Evolutionary conservation across 2,888 invertebrate genomes (phyloP).

Genomic region (Tiphia femorata): DNA sequence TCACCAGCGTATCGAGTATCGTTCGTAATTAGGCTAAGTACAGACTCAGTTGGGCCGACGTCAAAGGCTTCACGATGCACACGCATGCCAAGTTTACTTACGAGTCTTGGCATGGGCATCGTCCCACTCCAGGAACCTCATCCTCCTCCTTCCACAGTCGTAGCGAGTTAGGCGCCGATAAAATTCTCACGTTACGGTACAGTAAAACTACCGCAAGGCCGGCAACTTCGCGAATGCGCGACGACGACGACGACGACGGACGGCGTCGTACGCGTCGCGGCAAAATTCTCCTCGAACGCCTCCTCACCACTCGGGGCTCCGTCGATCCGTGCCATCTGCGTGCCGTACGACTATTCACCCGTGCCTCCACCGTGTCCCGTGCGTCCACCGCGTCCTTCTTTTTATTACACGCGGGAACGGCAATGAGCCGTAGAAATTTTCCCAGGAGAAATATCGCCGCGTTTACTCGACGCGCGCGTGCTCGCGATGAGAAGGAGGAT

Average conservation of each 20-base stretch:
- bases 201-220: conserved; percentile 63
- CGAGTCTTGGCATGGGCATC: conserved; percentile 24
- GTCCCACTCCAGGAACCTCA: conserved; percentile 5
- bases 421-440: conserved; percentile 36
- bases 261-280: conserved; percentile 19
- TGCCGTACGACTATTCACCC: conserved; percentile 38
- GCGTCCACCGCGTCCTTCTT: conserved; percentile 8
- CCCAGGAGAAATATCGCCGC: conserved; percentile 20
- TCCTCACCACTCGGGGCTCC: conserved; percentile 6
- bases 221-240: conserved; percentile 36
- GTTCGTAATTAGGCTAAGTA: conserved; percentile 7
- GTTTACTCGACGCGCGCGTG: not conserved
- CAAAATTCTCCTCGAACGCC: conserved; percentile 9
- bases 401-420: conserved; percentile 25
- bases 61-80: too few species aligned
- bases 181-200: conserved; percentile 65
- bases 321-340: conserved; percentile 28
- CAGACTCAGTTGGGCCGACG: too few species aligned
- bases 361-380: conserved; percentile 8
- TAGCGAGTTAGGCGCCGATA: conserved; percentile 48
- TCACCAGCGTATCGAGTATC: conserved; percentile 7
- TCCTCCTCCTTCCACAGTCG: too few species aligned
- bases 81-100: not conserved
- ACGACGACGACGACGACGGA: not conserved
- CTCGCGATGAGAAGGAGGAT: not conserved